Base-by-base conservation (phyloP, 2,797 vertebrate genomes). In the Galago senegalensis region DNA sequence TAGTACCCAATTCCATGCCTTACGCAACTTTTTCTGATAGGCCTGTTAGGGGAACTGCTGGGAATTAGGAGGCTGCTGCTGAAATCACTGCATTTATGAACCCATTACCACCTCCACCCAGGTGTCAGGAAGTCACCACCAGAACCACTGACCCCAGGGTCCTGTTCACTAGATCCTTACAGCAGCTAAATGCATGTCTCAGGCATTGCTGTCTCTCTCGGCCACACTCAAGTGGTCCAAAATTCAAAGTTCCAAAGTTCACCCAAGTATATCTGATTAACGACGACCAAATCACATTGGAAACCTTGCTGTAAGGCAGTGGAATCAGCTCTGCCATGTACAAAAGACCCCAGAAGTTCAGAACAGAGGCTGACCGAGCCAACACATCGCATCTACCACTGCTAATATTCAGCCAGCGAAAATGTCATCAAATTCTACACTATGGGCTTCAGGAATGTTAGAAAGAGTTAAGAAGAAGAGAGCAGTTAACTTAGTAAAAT, bases 241-340 rank as follows among this genome's bases (percentile, higher is more conserved):
- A 67, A 69, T 73, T 90, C 82, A 88, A 49, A 61, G 53, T 61
- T 84, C 89, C 82, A 88, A 49, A 61, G 53, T 61, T 84, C 89
- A 91, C n/a, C 18, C 43, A 56, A 92, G 23, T 37, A 72, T 23
- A 46, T 82, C 23, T 82, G 61, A 83, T 2, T 23, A 37, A 11
- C 60, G 76, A 76, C 65, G 80, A 46, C 46, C 76, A 43, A 60
- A 61, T 79, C 61, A 27, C 29, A 83, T 49, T 70, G 20, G 40
- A 96, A 76, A 80, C 65, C 72, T 85, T 69, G 63, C 10, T 86
- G 40, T 40, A 43, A 92, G 40, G 37, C n/a, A 90, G 87, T 72
- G 27, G 25, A 23, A 82, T 93, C 3, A 40, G 27, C 65, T 90
- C 43, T 70, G 34, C 21, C 21, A 37, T 4, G 9, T 86, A 60